phyloP scores from a whole-genome alignment of 2,797 vertebrate species.

The Leucoraja ocellata region DNA sequence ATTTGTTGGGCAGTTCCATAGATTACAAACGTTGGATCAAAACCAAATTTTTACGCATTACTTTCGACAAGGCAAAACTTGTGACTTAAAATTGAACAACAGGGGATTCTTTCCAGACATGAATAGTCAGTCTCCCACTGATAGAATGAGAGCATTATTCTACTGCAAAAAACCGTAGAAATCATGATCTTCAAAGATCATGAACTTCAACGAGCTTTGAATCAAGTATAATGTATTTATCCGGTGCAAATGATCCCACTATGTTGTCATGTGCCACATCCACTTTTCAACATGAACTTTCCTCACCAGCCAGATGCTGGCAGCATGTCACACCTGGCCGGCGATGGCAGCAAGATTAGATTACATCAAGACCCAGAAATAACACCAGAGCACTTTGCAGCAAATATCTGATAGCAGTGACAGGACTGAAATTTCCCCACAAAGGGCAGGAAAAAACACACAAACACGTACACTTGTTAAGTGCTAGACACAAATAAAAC shows the following conservation, averaged over 20 bases:
- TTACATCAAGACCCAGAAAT: not conserved
- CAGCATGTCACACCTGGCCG: not conserved
- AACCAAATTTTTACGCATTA: not conserved
- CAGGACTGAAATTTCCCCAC: not conserved
- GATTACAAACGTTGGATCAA: not conserved
- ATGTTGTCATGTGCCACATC: not conserved
- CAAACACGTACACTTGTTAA: not conserved
- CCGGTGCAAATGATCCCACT: not conserved
- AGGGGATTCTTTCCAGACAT: too few relatives aligned
- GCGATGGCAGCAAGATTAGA: not conserved
- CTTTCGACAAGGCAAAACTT: not conserved
- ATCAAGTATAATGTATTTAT: conserved; percentile 1
- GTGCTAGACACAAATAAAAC: not conserved
- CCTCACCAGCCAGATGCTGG: too few relatives aligned
- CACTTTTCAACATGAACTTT: conserved; percentile 1
- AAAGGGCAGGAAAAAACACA: not conserved
- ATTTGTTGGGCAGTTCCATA: not conserved
- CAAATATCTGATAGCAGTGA: too few relatives aligned
- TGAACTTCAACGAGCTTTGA: not conserved
- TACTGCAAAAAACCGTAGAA: not conserved
- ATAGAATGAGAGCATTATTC: not conserved
- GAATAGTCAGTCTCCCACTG: not conserved
- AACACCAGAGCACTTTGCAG: too few relatives aligned
- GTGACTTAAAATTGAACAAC: not conserved
- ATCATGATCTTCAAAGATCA: not conserved